Evolutionary conservation across 2,113 vertebrate genomes (phyloP).

Genomic region (Catharus fuscescens): DNA sequence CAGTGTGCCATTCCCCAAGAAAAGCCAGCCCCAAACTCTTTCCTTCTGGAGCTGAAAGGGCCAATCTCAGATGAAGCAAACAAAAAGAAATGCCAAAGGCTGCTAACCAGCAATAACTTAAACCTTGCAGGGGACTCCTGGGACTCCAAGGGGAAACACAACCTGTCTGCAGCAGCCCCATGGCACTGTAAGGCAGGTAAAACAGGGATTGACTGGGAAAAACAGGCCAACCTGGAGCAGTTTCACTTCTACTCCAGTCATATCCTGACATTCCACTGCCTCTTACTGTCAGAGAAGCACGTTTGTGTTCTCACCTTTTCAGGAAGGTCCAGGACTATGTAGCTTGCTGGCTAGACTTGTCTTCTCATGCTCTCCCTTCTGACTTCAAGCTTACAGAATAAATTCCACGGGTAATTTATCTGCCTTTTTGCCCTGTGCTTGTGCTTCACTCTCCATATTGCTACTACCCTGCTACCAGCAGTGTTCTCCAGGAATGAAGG

Average conservation of each 20-base stretch:
- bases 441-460: not conserved
- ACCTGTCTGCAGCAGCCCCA: not conserved
- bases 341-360: not conserved
- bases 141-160: not conserved
- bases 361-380: not conserved
- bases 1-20: not conserved
- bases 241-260: not conserved
- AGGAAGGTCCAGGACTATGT: not conserved
- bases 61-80: not conserved
- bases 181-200: accelerated
- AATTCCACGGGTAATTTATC: not conserved
- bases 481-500: not conserved
- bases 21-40: not conserved
- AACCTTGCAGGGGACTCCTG: not conserved
- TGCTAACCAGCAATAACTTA: not conserved
- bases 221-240: not conserved
- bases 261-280: accelerated
- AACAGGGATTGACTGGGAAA: not conserved
- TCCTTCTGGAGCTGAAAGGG: not conserved
- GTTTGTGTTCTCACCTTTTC: not conserved
- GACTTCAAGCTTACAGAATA: not conserved
- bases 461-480: not conserved
- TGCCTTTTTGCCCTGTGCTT: not conserved
- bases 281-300: not conserved
- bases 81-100: not conserved